phyloP scores from a whole-genome alignment of 2,888 invertebrate genomes.

The Icerya purchasi region DNA sequence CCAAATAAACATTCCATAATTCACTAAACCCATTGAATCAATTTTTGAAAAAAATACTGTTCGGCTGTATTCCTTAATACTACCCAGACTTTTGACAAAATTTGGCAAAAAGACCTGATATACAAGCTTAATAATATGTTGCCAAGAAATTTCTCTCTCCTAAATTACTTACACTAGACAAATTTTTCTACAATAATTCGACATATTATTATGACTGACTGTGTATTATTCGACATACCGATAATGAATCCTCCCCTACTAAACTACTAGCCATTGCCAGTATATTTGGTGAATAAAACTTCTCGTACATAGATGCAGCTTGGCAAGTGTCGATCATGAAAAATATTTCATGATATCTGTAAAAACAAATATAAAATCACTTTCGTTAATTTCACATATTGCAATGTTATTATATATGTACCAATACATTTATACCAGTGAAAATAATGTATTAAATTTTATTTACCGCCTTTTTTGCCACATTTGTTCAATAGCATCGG shows the following conservation, averaged over 20 bases:
- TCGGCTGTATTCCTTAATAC: too few relatives aligned
- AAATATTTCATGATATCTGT: constrained; percentile 88
- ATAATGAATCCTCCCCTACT: constrained; percentile 57
- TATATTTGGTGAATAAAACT: constrained; percentile 95
- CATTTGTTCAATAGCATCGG: constrained; percentile 98
- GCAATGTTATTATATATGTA: too few relatives aligned
- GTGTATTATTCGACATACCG: too few relatives aligned
- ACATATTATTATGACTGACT: too few relatives aligned
- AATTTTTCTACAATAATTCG: too few relatives aligned
- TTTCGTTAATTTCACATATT: constrained; percentile 6
- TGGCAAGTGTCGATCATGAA: constrained; percentile 99
- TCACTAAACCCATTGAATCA: too few relatives aligned
- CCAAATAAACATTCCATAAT: too few relatives aligned
- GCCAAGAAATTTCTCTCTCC: too few relatives aligned
- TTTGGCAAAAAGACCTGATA: too few relatives aligned
- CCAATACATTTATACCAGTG: not conserved
- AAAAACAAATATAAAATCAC: constrained; percentile 20
- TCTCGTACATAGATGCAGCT: constrained; percentile 94
- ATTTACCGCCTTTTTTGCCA: constrained; percentile 77
- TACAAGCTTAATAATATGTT: too few relatives aligned
- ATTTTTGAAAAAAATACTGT: not conserved
- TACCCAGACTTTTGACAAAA: too few relatives aligned
- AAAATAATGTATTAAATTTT: not conserved
- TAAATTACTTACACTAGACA: too few relatives aligned
- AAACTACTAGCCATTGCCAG: constrained; percentile 90